phyloP scores from a whole-genome alignment of 2,113 vertebrate species.

The Platichthys stellatus region DNA sequence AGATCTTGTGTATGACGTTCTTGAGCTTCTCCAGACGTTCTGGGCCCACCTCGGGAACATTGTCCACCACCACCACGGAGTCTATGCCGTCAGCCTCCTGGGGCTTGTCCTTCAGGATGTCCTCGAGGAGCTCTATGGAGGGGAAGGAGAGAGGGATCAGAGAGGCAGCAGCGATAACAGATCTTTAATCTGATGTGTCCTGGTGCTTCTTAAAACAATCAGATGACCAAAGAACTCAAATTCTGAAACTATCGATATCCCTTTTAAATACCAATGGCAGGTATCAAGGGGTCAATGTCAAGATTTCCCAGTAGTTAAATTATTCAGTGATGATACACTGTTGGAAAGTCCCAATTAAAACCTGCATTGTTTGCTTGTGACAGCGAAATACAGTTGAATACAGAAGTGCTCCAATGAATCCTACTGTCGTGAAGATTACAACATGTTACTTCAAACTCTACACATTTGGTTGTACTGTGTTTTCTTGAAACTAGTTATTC shows the following conservation, averaged over 20 bases:
- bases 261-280: too few species aligned
- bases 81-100: constrained; percentile 97
- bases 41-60: constrained; percentile 94
- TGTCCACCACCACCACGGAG: constrained; percentile 95
- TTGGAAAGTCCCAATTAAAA: too few species aligned
- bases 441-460: too few species aligned
- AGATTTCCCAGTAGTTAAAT: too few species aligned
- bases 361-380: too few species aligned
- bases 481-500: too few species aligned
- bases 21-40: constrained; percentile 96
- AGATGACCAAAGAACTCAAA: neutral
- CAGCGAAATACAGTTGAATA: too few species aligned
- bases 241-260: neutral
- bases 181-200: neutral
- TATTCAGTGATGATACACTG: too few species aligned
- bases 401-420: too few species aligned
- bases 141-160: neutral
- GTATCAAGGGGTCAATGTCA: too few species aligned
- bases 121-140: constrained; percentile 84
- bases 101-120: constrained; percentile 90
- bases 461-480: too few species aligned
- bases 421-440: too few species aligned
- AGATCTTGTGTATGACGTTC: constrained; percentile 98
- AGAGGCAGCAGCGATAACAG: neutral
- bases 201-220: neutral